These are phyloP conservation scores for Scomber japonicus DNA, from an alignment of 2,113 vertebrate genomes.

Conservation along the genomic window DNA sequence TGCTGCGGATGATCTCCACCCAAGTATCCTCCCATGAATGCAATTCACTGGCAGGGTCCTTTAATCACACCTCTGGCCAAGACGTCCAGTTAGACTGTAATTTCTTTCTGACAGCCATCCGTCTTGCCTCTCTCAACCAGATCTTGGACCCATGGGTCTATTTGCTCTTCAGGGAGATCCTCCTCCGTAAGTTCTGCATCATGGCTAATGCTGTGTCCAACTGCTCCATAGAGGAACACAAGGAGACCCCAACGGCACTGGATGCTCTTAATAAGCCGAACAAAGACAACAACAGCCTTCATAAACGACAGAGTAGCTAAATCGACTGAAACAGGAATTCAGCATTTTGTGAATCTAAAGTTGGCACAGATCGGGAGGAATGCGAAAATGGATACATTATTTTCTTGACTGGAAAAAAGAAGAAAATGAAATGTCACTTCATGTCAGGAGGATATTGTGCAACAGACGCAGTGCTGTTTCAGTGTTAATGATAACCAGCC, in stretches of 20 bases:
- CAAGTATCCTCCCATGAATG: slow-evolving; percentile 88
- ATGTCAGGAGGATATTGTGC: slow-evolving; percentile 19
- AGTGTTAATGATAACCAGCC: slow-evolving; percentile 13
- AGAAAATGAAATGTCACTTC: not conserved
- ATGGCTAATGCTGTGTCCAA: slow-evolving; percentile 91
- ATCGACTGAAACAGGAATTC: not conserved
- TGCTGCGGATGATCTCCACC: slow-evolving; percentile 91
- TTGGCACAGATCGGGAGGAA: not conserved
- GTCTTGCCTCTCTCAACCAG: slow-evolving; percentile 96
- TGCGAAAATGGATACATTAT: slow-evolving; percentile 2
- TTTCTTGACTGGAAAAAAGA: not conserved
- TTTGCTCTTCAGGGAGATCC: slow-evolving; percentile 93
- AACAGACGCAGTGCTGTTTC: not conserved
- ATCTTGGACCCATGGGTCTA: slow-evolving; percentile 99
- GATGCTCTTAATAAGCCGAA: slow-evolving; percentile 83
- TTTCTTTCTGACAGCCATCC: slow-evolving; percentile 91
- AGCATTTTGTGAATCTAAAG: not conserved
- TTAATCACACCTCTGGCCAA: not conserved
- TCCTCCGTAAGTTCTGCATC: slow-evolving; percentile 91
- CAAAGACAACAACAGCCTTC: slow-evolving; percentile 75
- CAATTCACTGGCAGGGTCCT: slow-evolving; percentile 32
- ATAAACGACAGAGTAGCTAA: slow-evolving; percentile 64
- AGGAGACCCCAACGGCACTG: slow-evolving; percentile 79
- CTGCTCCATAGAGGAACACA: slow-evolving; percentile 86
- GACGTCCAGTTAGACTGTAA: slow-evolving; percentile 86